Evolutionary conservation across 2,797 vertebrate genomes (phyloP), one percentile per base, ranked within the genome.

Genomic region (Notoglanidium macrostoma): DNA sequence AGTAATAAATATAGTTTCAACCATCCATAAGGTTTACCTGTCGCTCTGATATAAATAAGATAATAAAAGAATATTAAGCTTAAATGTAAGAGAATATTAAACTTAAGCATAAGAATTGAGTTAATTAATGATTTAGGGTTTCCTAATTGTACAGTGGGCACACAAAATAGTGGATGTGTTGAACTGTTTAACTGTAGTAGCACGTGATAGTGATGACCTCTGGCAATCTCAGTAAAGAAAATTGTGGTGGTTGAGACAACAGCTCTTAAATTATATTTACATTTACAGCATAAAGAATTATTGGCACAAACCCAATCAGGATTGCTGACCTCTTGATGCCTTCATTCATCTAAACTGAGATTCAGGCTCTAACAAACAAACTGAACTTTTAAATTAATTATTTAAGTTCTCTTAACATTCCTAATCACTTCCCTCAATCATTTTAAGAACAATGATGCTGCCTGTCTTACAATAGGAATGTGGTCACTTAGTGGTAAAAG

Each of bases 381-480:
- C 7, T 70, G 17, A 70, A 9, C 32, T 32, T 40, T 70, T 70
- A 40, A 9, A 40, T 70, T 2, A 40, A 10, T 70, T 35, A 2
- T 35, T 40, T 70, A 76, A 35, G n/a, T 55, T 78, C 9, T 57
- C n/a, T 17, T 21, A 78, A 78, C 46, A 11, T 3, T 74, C 15
- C 23, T 74, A n/a, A 74, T 74, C 44, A 32, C 40, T n/a, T 74
- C 44, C 1, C 72, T n/a, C 44, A 49, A 7, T n/a, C 23, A 8
- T 4, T 77, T 76, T 55, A 54, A 78, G 59, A 67, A 65, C 61
- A 78, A 65, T 32, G 21, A 51, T 2, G 0, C 44, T 40, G n/a
- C 19, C 57, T 61, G 8, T 92, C 89, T 73, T 46, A 29, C 14
- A 10, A 55, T 32, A 77, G n/a, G n/a, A 17, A 5, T 77, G 8